Evolutionary conservation across 1,140 invertebrate genomes (phyloP), one percentile per base, ranked within the genome.

Genomic region (Laodelphax striatellus): DNA sequence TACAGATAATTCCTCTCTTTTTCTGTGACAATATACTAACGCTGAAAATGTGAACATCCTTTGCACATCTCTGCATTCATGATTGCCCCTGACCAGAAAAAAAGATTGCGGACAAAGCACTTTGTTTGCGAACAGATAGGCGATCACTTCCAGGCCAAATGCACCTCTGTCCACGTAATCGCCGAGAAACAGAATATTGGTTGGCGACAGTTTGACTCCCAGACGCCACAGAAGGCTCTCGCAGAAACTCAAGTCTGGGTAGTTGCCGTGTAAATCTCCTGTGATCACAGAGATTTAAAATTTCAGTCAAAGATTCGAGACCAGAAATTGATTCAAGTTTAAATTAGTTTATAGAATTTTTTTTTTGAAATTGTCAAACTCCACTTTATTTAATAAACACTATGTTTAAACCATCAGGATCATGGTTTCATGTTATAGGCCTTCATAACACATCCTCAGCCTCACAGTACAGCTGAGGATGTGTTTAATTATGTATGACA

Each of bases 41-140:
- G 71, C 76, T 64, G 80, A 77, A 71, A 88, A 89, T 5, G 81
- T 81, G 67, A 86, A 87, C 77, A 81, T 81, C 69, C 81, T 79
- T 72, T 88, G 86, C 8, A 86, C 76, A 65, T 74, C 73, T 43
- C 82, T 66, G 9, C 84, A 75, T 71, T 92, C 89, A 70, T 92
- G 89, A 72, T 92, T 92, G 66, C 92, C 92, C 70, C 92, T 77
- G 54, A 87, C 74, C 64, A 90, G 75, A 73, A 95, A 95, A 78
- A 96, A 94, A 74, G 94, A 94, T 73, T 94, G 90, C 44, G 92
- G 92, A 76, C 93, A 95, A 77, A 94, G 94, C 67, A 94, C 92
- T 80, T 96, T 93, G 75, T 96, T 96, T 62, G 93, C 92, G 62
- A 96, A 78, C 58, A 92, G 74, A 57, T 91, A 77, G 72, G 88